These are phyloP conservation scores for Styela clava DNA, from an alignment of 23 tunicate species.

Conservation along the genomic window DNA sequence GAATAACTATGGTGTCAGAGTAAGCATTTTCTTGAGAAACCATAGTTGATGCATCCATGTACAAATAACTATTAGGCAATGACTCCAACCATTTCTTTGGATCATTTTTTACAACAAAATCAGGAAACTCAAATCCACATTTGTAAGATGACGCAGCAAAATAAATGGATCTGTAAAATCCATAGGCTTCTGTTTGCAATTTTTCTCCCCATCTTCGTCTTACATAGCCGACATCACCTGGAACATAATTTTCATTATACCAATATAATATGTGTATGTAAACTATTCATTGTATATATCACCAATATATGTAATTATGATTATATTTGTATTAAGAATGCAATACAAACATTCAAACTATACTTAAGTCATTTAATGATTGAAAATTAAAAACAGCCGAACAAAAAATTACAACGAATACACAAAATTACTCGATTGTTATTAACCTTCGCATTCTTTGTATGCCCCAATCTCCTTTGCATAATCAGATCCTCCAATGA, in stretches of 20 bases:
- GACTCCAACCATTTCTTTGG: constrained; percentile 27
- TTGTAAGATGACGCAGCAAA: constrained; percentile 58
- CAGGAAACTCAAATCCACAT: constrained; percentile 56
- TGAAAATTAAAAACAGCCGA: too few relatives aligned
- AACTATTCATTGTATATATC: too few relatives aligned
- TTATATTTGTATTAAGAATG: too few relatives aligned
- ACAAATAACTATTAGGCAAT: constrained; percentile 14
- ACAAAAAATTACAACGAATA: too few relatives aligned
- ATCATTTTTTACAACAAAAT: constrained; percentile 50
- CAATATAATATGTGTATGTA: not conserved
- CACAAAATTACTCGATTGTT: not conserved
- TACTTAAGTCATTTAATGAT: too few relatives aligned
- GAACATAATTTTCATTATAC: not conserved
- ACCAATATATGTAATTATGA: too few relatives aligned
- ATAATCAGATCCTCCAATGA: constrained; percentile 45
- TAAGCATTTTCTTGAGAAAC: not conserved
- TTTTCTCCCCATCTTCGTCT: constrained; percentile 60
- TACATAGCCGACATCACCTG: constrained; percentile 39
- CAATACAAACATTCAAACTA: too few relatives aligned
- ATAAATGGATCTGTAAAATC: constrained; percentile 16
- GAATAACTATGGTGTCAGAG: not conserved
- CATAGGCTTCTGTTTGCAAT: constrained; percentile 33
- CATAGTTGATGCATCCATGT: constrained; percentile 9
- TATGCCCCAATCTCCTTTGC: constrained; percentile 69
- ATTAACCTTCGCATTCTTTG: constrained; percentile 55